Evolutionary conservation across 1,140 invertebrate species (phyloP).

Genomic region (Zaprionus lachaisei): DNA sequence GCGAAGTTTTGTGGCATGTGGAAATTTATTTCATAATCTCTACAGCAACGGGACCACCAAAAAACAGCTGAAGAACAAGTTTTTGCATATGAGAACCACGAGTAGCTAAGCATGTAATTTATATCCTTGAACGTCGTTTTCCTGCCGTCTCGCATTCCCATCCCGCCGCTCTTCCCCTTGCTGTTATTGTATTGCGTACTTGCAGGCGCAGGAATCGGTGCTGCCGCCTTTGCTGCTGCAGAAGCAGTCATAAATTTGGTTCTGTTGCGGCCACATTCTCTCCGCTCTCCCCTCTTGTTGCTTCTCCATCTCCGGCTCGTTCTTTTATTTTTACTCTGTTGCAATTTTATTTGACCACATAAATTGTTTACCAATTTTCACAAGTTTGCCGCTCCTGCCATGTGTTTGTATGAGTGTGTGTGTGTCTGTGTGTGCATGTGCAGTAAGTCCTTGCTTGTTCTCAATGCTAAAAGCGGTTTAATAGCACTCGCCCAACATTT

Average conservation of each 20-base stretch:
- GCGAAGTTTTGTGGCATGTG: slow-evolving; percentile 76
- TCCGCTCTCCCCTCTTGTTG: slow-evolving; percentile 8
- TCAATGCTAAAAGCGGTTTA: slow-evolving; percentile 48
- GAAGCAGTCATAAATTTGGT: slow-evolving; percentile 52
- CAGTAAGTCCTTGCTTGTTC: slow-evolving; percentile 40
- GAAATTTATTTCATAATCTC: slow-evolving; percentile 80
- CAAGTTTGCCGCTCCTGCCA: slow-evolving; percentile 36
- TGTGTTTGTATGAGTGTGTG: slow-evolving; percentile 3
- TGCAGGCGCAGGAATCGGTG: slow-evolving; percentile 30
- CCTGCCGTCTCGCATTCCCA: neutral
- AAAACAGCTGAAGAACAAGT: slow-evolving; percentile 23
- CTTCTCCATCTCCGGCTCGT: slow-evolving; percentile 2
- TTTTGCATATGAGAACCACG: slow-evolving; percentile 59
- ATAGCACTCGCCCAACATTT: slow-evolving; percentile 46
- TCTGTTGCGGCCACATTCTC: slow-evolving; percentile 34
- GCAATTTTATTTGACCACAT: slow-evolving; percentile 61
- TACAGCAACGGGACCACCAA: slow-evolving; percentile 34
- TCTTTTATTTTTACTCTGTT: slow-evolving; percentile 15
- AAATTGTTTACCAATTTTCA: slow-evolving; percentile 66
- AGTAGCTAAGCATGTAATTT: slow-evolving; percentile 65
- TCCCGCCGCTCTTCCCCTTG: neutral
- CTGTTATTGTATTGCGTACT: slow-evolving; percentile 40
- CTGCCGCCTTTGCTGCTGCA: slow-evolving; percentile 35
- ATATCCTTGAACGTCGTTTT: slow-evolving; percentile 43
- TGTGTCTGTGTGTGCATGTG: slow-evolving; percentile 22